Percentiles rank a stretch among this genome's conserved stretches.
Evolutionary conservation across 2,888 invertebrate genomes (phyloP).

Genomic region (Itoplectis maculator): DNA sequence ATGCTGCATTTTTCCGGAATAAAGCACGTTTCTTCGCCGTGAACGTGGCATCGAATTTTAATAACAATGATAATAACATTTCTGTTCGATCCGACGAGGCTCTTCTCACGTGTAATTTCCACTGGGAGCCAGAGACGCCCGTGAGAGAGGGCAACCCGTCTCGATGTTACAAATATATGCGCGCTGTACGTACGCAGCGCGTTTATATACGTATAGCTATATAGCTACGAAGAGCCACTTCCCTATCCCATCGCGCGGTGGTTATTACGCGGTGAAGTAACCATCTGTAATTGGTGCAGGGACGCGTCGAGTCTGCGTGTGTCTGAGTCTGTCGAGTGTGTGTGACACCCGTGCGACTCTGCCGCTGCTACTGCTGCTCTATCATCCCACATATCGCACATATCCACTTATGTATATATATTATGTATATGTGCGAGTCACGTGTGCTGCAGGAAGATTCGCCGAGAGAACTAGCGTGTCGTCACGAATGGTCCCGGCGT

Average conservation of each 20-base stretch:
- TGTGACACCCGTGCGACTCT: background rate
- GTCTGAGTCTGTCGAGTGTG: too few species aligned
- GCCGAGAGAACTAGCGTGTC: background rate
- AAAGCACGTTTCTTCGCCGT: background rate
- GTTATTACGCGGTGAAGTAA: constrained; percentile 71
- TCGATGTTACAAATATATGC: constrained; percentile 29
- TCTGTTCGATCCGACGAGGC: constrained; percentile 40
- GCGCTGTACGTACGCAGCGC: background rate
- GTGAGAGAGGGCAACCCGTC: constrained; percentile 38
- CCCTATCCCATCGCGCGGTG: constrained; percentile 55
- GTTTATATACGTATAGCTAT: background rate
- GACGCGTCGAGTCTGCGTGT: constrained; percentile 14
- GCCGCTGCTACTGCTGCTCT: background rate
- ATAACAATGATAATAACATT: too few species aligned
- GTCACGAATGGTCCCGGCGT: background rate
- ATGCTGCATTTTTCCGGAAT: too few species aligned
- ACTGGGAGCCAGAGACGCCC: constrained; percentile 23
- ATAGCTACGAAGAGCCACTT: constrained; percentile 41
- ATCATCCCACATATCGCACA: background rate
- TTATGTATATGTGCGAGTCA: constrained; percentile 4
- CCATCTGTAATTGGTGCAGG: constrained; percentile 72
- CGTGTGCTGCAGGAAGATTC: background rate
- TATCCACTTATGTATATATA: too few species aligned
- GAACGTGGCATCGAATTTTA: constrained; percentile 9
- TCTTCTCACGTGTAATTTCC: constrained; percentile 52